Conservation (phyloP, 2,888 invertebrate genomes). For the Lasioglossum villosulum region DNA sequence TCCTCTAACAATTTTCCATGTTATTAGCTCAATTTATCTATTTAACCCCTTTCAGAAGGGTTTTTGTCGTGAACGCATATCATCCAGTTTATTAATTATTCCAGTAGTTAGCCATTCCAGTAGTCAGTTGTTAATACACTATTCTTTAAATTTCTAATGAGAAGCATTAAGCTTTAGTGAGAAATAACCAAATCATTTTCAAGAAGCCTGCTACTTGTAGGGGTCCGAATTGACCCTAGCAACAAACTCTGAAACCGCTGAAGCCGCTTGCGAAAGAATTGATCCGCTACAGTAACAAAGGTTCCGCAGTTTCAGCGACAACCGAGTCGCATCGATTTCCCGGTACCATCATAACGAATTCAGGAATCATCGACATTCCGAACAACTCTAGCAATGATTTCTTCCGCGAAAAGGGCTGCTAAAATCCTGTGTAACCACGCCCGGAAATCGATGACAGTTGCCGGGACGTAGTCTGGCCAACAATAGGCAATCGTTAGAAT, state of each 20-base stretch:
- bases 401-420: background rate
- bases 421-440: slow-evolving; percentile 28
- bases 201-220: background rate
- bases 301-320: background rate
- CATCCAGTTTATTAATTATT: too few species aligned
- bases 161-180: too few species aligned
- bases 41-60: background rate
- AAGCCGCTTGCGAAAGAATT: background rate
- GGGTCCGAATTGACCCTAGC: background rate
- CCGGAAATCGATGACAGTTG: slow-evolving; percentile 45
- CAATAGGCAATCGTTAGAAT: background rate
- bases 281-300: background rate
- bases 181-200: background rate
- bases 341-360: background rate
- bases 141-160: too few species aligned
- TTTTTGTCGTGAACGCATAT: too few species aligned
- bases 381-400: background rate
- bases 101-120: too few species aligned
- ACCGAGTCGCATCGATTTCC: background rate
- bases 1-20: slow-evolving; percentile 6
- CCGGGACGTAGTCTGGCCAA: background rate
- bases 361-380: background rate
- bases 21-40: background rate
- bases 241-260: background rate
- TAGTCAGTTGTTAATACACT: too few species aligned